Evolutionary conservation across 2,888 invertebrate species (phyloP).

Genomic region (Julus scandinavius): DNA sequence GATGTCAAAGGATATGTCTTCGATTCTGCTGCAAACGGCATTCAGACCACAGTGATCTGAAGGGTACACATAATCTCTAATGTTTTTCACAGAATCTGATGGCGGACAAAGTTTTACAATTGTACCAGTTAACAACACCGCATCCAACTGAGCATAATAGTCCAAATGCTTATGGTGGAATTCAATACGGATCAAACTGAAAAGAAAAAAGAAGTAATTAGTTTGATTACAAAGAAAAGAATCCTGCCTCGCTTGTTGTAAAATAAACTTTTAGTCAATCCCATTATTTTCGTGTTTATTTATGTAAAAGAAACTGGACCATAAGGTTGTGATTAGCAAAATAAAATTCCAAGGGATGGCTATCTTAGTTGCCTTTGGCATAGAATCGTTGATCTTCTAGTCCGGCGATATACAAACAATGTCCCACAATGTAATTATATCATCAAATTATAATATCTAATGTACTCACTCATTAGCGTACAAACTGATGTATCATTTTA

Average conservation of each 20-base stretch:
- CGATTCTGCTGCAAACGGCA: slow-evolving; percentile 39
- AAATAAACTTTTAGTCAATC: not conserved
- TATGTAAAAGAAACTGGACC: not conserved
- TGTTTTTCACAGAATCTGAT: not conserved
- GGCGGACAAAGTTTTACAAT: not conserved
- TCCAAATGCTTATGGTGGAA: slow-evolving; percentile 83
- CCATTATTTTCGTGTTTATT: too few relatives aligned
- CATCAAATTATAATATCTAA: too few relatives aligned
- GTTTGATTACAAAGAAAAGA: not conserved
- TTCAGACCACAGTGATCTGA: slow-evolving; percentile 37
- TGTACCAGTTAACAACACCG: slow-evolving; percentile 80
- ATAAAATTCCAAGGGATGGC: too few relatives aligned
- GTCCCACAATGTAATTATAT: too few relatives aligned
- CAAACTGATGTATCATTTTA: too few relatives aligned
- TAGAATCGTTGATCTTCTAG: too few relatives aligned
- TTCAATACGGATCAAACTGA: slow-evolving; percentile 82
- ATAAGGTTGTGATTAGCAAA: too few relatives aligned
- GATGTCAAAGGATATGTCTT: not conserved
- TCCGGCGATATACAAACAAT: too few relatives aligned
- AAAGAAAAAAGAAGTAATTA: slow-evolving; percentile 60
- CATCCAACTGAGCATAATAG: slow-evolving; percentile 90
- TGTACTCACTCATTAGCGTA: too few relatives aligned
- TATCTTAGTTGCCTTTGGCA: too few relatives aligned
- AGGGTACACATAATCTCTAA: not conserved
- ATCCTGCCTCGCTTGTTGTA: not conserved